Percentiles rank a stretch among this genome's conserved stretches.
phyloP scores from a whole-genome alignment of 2,888 invertebrate species.

The Drosophila mimica region DNA sequence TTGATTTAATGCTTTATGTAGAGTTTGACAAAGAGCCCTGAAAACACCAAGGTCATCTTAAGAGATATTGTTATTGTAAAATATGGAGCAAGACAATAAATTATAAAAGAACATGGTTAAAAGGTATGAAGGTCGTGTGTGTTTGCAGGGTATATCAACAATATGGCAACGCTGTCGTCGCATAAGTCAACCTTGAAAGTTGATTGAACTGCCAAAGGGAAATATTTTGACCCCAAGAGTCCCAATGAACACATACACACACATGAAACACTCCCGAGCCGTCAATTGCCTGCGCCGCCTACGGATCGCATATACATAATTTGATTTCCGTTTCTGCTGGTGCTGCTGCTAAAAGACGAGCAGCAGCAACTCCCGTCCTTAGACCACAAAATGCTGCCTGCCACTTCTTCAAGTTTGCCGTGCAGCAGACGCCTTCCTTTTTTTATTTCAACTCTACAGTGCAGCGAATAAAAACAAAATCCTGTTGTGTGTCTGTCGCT shows the following conservation, averaged over 20 bases:
- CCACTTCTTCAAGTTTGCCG: conserved; percentile 14
- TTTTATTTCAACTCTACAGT: conserved; percentile 18
- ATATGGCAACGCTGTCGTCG: conserved; percentile 16
- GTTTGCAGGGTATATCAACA: conserved; percentile 8
- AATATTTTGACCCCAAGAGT: conserved; percentile 71
- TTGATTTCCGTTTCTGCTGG: conserved; percentile 65
- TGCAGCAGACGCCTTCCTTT: conserved; percentile 25
- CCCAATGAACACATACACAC: conserved; percentile 37
- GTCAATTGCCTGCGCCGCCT: conserved; percentile 51
- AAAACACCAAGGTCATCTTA: conserved; percentile 13
- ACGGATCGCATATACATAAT: conserved; percentile 59
- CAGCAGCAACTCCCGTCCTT: conserved; percentile 39
- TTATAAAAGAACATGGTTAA: background rate
- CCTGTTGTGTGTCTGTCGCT: conserved; percentile 64
- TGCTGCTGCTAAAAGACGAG: conserved; percentile 6
- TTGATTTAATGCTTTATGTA: background rate
- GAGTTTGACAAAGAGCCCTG: conserved; percentile 5
- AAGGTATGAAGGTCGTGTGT: background rate
- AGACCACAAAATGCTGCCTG: conserved; percentile 19
- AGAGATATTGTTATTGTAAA: background rate
- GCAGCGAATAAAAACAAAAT: conserved; percentile 60
- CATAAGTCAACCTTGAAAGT: conserved; percentile 71
- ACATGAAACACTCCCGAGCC: conserved; percentile 28
- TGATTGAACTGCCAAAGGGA: conserved; percentile 70
- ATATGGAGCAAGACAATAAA: background rate